Conservation (phyloP, 2,888 invertebrate genomes). For the Ecliptopera silaceata region DNA sequence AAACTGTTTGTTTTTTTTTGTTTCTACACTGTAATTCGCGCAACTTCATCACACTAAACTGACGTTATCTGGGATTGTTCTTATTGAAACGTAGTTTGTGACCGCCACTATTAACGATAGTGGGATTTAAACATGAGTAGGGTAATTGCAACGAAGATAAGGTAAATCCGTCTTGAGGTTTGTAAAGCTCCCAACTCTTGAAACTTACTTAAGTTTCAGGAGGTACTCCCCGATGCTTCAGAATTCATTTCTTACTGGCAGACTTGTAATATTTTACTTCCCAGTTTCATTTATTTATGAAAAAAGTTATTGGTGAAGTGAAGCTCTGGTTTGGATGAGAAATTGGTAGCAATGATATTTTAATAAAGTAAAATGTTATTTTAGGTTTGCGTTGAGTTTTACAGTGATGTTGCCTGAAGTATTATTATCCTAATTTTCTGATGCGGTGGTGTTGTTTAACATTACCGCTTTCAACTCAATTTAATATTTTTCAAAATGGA, state of each 20-base stretch:
- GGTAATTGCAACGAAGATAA: neutral
- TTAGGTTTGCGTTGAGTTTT: neutral
- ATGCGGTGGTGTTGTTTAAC: too few relatives aligned
- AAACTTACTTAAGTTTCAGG: slow-evolving; percentile 35
- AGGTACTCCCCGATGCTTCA: slow-evolving; percentile 25
- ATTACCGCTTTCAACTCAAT: too few relatives aligned
- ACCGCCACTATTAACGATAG: too few relatives aligned
- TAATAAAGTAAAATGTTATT: neutral
- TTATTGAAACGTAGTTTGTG: too few relatives aligned
- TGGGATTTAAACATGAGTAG: too few relatives aligned
- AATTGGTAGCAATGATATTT: neutral
- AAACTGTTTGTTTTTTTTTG: too few relatives aligned
- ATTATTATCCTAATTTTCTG: too few relatives aligned
- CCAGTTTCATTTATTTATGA: slow-evolving; percentile 27
- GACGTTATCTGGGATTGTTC: too few relatives aligned
- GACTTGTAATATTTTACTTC: slow-evolving; percentile 27
- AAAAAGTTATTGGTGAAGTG: slow-evolving; percentile 3
- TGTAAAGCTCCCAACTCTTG: slow-evolving; percentile 34
- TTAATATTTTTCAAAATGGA: too few relatives aligned
- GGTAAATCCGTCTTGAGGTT: slow-evolving; percentile 11
- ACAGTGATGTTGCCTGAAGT: too few relatives aligned
- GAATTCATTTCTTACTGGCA: slow-evolving; percentile 34
- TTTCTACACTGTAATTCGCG: too few relatives aligned
- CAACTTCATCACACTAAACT: too few relatives aligned
- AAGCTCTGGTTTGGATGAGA: neutral